Evolutionary conservation across 2,113 vertebrate genomes (phyloP).

Genomic region (Nesospiza acunhae): DNA sequence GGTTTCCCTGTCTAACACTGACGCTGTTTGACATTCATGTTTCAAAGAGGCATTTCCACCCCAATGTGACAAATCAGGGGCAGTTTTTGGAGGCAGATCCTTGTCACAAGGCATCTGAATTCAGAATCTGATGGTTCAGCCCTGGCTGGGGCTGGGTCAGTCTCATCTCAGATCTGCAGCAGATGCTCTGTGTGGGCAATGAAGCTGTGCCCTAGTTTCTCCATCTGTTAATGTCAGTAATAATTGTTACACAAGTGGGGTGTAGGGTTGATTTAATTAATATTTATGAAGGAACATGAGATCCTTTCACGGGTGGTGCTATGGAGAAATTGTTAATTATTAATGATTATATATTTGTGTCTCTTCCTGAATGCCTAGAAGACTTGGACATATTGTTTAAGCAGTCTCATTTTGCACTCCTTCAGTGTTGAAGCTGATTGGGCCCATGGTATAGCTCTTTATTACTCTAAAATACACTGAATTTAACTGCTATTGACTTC

Average conservation of each 20-base stretch:
- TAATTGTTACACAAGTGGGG: not conserved
- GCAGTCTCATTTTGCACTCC: not conserved
- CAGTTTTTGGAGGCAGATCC: not conserved
- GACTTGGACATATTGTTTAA: not conserved
- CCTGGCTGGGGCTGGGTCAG: not conserved
- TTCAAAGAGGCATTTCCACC: not conserved
- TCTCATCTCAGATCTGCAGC: not conserved
- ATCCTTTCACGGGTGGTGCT: not conserved
- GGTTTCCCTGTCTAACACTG: not conserved
- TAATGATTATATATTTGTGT: not conserved
- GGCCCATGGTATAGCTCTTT: not conserved
- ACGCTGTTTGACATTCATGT: not conserved
- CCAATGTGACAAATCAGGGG: not conserved
- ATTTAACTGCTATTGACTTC: not conserved
- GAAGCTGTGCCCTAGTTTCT: conserved; percentile 27
- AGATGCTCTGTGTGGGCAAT: conserved; percentile 39
- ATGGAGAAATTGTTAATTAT: not conserved
- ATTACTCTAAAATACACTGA: not conserved
- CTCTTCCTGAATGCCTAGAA: not conserved
- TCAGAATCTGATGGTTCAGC: not conserved
- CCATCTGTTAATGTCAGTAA: conserved; percentile 21
- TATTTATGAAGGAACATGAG: conserved; percentile 27
- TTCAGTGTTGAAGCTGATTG: not conserved
- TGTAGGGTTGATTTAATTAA: conserved; percentile 15
- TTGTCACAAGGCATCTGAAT: not conserved